Evolutionary conservation across 1,140 invertebrate genomes (phyloP), one percentile per base, ranked within the genome.

Genomic region (Homarus americanus): DNA sequence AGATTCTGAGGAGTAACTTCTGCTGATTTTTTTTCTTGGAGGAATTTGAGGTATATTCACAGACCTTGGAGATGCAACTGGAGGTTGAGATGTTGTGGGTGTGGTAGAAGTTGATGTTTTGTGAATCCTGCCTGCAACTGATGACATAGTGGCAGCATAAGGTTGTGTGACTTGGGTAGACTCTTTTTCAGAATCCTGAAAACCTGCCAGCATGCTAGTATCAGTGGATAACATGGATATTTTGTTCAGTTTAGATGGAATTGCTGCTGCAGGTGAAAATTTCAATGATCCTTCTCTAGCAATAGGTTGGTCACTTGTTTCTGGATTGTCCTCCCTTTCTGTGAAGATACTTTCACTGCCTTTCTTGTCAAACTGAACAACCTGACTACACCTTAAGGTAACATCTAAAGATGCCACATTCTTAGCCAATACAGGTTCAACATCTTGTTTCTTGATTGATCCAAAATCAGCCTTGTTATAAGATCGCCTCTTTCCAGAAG

Each of bases 381-480:
- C 75, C 36, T 24, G n/a, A 40, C 40, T 9, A 34, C 36, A 40
- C 17, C 84, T 92, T 38, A 24, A 69, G 49, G 85, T 78, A 36
- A 69, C 28, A 69, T 93, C 87, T 75, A 93, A 58, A 10, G 87
- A 91, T 24, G 87, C 86, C 24, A 93, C 78, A 72, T 92, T 93
- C 44, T 89, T 93, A 36, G 82, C 84, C 10, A 93, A 82, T 32
- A 85, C 92, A 20, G 40, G 63, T 28, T 91, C 91, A 34, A 92
- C 78, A 32, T 90, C 73, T 49, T 87, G 87, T 24, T 79, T 82
- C 49, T 91, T 90, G 66, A 92, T 91, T 41, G 75, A 72, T 2
- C 89, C 92, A 87, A 93, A 93, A 76, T 93, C 92, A 36, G 91
- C 87, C 58, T 93, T 93, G n/a, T 76, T 91, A 82, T 93, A 93